Conservation (phyloP, 1,140 invertebrate species). For the Bombus affinis region DNA sequence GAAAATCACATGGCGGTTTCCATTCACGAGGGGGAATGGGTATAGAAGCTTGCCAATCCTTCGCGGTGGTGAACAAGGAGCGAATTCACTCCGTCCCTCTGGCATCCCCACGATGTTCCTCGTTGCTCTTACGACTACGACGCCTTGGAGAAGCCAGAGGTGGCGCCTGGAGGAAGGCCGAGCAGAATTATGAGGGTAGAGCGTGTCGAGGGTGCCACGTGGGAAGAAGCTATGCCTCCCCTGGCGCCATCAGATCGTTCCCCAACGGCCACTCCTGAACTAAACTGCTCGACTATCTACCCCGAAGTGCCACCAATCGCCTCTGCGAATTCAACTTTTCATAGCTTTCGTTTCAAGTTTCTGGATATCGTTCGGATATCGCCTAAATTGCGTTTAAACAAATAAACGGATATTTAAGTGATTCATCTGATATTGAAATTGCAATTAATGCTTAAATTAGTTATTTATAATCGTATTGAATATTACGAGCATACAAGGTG, state of each 20-base stretch:
- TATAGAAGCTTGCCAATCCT: constrained; percentile 47
- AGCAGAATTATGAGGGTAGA: constrained; percentile 78
- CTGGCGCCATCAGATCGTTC: constrained; percentile 79
- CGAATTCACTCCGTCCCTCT: neutral
- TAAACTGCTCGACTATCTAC: constrained; percentile 77
- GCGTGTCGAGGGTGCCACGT: constrained; percentile 77
- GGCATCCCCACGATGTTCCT: constrained; percentile 12
- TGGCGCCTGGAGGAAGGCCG: constrained; percentile 56
- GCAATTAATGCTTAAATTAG: neutral
- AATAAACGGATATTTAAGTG: neutral
- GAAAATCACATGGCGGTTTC: constrained; percentile 64
- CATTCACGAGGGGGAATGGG: constrained; percentile 26
- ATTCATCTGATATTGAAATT: neutral
- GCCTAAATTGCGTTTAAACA: constrained; percentile 23
- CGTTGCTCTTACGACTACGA: constrained; percentile 43
- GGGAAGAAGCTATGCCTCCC: constrained; percentile 81
- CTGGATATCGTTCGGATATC: neutral
- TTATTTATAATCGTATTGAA: neutral
- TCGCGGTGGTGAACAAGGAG: constrained; percentile 22
- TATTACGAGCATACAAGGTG: too few species aligned
- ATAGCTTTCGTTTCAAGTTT: constrained; percentile 29
- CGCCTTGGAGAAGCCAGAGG: constrained; percentile 56
- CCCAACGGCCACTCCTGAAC: constrained; percentile 79
- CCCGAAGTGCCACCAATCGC: constrained; percentile 58
- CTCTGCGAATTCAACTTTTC: constrained; percentile 43